These are phyloP conservation scores for Ataeniobius toweri DNA, from an alignment of 2,797 vertebrate genomes.

Conservation along the genomic window DNA sequence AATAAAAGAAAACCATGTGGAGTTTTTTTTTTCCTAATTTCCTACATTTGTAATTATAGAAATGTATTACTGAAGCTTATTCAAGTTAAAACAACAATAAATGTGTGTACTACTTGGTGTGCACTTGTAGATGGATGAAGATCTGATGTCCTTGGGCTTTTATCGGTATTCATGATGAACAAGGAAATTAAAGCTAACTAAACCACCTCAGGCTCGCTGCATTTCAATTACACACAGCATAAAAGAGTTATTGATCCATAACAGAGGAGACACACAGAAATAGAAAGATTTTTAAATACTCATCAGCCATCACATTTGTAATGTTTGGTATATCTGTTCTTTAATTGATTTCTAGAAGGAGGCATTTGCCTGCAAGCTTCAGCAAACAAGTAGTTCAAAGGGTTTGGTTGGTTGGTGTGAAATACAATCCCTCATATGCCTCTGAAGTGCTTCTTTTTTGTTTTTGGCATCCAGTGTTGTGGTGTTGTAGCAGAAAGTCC, in stretches of 20 bases:
- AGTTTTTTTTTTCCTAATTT: not conserved
- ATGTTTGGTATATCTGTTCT: slow-evolving; percentile 53
- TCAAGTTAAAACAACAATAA: slow-evolving; percentile 3
- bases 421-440: slow-evolving; percentile 21
- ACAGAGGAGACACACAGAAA: slow-evolving; percentile 46
- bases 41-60: not conserved
- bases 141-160: slow-evolving; percentile 56
- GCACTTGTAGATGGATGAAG: slow-evolving; percentile 34
- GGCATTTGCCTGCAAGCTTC: slow-evolving; percentile 21
- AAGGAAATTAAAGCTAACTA: slow-evolving; percentile 62
- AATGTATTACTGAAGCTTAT: not conserved
- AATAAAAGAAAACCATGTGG: not conserved
- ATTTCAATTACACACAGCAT: slow-evolving; percentile 66
- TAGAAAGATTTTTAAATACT: slow-evolving; percentile 67
- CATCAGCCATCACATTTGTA: slow-evolving; percentile 55
- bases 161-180: slow-evolving; percentile 66
- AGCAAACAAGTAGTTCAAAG: slow-evolving; percentile 32
- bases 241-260: slow-evolving; percentile 72
- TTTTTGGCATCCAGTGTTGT: slow-evolving; percentile 30
- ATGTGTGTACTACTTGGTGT: slow-evolving; percentile 20
- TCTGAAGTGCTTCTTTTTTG: not conserved
- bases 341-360: slow-evolving; percentile 58
- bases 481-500: slow-evolving; percentile 18
- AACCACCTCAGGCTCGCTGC: slow-evolving; percentile 59
- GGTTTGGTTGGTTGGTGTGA: slow-evolving; percentile 16